Percentiles rank a stretch among this genome's conserved stretches.
Evolutionary conservation across 2,797 vertebrate genomes (phyloP).

Genomic region (Melanotaenia pygmaea): DNA sequence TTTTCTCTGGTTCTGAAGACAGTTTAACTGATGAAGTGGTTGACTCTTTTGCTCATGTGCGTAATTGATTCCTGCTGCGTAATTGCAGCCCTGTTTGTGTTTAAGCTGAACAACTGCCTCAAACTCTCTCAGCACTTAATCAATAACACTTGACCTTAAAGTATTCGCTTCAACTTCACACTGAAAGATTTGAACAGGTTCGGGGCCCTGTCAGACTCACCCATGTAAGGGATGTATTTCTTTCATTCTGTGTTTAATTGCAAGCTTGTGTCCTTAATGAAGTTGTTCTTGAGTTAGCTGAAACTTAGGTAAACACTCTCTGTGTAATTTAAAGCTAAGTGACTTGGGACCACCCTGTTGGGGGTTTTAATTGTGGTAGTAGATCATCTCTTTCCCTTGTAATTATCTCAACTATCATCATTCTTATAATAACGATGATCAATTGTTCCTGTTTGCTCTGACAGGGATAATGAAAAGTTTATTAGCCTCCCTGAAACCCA

Average conservation of each 20-base stretch:
- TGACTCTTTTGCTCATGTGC: constrained; percentile 23
- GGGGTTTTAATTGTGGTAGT: constrained; percentile 73
- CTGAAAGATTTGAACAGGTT: constrained; percentile 31
- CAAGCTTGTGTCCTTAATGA: constrained; percentile 41
- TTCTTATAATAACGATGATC: constrained; percentile 77
- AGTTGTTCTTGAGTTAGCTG: constrained; percentile 35
- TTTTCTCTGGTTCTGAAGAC: constrained; percentile 20
- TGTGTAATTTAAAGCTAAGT: constrained; percentile 54
- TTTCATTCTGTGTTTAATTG: constrained; percentile 49
- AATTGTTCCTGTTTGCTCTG: constrained; percentile 70
- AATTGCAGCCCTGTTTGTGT: constrained; percentile 32
- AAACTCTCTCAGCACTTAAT: constrained; percentile 55
- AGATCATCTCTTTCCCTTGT: constrained; percentile 71
- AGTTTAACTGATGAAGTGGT: constrained; percentile 23
- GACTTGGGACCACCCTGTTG: constrained; percentile 60
- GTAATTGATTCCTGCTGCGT: constrained; percentile 39
- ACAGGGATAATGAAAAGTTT: constrained; percentile 79
- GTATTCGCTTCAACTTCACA: constrained; percentile 26
- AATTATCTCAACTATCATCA: constrained; percentile 75
- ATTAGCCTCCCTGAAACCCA: constrained; percentile 74
- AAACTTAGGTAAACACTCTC: constrained; percentile 61
- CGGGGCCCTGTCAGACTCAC: neutral
- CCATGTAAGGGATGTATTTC: constrained; percentile 16
- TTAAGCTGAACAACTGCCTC: constrained; percentile 27
- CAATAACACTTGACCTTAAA: constrained; percentile 27